phyloP scores from a whole-genome alignment of 2,888 invertebrate genomes.

The Oxytorus armatus region DNA sequence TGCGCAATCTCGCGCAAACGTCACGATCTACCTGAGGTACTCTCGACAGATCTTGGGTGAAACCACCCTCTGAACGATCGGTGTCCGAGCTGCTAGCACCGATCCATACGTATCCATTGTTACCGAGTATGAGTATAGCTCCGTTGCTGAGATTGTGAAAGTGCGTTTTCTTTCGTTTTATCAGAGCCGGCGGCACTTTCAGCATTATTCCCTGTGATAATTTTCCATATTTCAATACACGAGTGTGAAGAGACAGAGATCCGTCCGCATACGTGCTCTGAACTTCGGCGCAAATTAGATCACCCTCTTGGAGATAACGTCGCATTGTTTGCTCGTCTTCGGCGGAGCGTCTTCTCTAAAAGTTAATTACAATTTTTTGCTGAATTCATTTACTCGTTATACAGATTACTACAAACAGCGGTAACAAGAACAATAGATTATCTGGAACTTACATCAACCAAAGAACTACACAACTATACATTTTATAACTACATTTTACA shows the following conservation, averaged over 20 bases:
- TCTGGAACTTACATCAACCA: too few relatives aligned
- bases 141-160: slow-evolving; percentile 97
- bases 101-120: slow-evolving; percentile 98
- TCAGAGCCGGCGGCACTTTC: slow-evolving; percentile 95
- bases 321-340: slow-evolving; percentile 99
- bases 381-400: too few relatives aligned
- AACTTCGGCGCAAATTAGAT: slow-evolving; percentile 98
- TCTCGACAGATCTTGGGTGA: slow-evolving; percentile 89
- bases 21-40: slow-evolving; percentile 91
- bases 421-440: neutral
- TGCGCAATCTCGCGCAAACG: slow-evolving; percentile 94
- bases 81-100: slow-evolving; percentile 89
- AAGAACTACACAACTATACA: too few relatives aligned
- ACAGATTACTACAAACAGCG: slow-evolving; percentile 10
- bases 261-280: slow-evolving; percentile 97
- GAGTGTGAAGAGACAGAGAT: slow-evolving; percentile 95
- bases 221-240: slow-evolving; percentile 99
- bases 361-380: slow-evolving; percentile 24
- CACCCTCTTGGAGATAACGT: slow-evolving; percentile 96
- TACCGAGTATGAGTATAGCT: slow-evolving; percentile 96
- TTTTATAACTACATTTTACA: too few relatives aligned
- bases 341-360: slow-evolving; percentile 93
- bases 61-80: slow-evolving; percentile 90
- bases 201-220: slow-evolving; percentile 95
- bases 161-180: slow-evolving; percentile 97